phyloP scores from a whole-genome alignment of 2,113 vertebrate genomes.

The Ascaphus truei region DNA sequence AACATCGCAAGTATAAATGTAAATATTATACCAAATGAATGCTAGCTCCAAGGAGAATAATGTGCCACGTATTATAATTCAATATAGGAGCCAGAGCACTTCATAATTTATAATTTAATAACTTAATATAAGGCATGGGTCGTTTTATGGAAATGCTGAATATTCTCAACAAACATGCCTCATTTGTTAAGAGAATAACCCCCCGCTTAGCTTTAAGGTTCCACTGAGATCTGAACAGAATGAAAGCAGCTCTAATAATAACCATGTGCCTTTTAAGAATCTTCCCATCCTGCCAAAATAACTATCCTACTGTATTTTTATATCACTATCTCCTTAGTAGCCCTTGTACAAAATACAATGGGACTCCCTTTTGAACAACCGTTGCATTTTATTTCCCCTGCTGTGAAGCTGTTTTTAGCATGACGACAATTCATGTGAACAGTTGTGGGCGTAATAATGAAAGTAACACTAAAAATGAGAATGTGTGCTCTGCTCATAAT shows the following conservation, averaged over 20 bases:
- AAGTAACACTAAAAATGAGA: background rate
- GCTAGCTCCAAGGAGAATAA: too few relatives aligned
- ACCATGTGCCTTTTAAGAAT: background rate
- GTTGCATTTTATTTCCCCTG: background rate
- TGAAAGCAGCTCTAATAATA: background rate
- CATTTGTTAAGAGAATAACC: background rate
- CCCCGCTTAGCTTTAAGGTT: background rate
- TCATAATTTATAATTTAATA: too few relatives aligned
- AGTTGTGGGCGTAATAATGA: background rate
- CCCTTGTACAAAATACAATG: background rate
- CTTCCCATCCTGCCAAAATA: background rate
- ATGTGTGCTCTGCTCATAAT: background rate
- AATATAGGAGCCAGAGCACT: too few relatives aligned
- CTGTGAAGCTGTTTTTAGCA: background rate
- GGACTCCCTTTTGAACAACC: background rate
- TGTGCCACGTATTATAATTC: too few relatives aligned
- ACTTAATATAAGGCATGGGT: too few relatives aligned
- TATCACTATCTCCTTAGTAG: background rate
- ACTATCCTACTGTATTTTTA: background rate
- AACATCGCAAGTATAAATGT: too few relatives aligned
- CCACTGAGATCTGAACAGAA: background rate
- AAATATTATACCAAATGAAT: too few relatives aligned
- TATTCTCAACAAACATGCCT: too few relatives aligned
- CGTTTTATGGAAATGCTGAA: too few relatives aligned
- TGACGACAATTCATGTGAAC: conserved; percentile 3